A percentile compares a stretch with the other conserved stretches of the same genome.
phyloP scores from a whole-genome alignment of 2,113 vertebrate genomes.

The Onychostoma macrolepis region DNA sequence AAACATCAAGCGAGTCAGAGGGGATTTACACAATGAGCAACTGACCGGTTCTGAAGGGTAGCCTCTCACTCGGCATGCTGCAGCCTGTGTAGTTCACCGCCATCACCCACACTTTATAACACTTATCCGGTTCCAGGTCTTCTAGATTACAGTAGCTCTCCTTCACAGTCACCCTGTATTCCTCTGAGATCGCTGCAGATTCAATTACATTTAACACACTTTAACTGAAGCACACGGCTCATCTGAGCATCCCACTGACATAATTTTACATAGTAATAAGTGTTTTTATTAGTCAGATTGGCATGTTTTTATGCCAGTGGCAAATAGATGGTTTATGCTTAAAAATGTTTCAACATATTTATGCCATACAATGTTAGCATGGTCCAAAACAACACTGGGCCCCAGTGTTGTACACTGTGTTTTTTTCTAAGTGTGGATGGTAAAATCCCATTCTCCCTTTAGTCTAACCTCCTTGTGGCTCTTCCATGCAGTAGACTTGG shows the following conservation, averaged over 20 bases:
- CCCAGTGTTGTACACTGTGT: too few species aligned
- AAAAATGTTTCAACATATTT: not conserved
- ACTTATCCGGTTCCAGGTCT: slow-evolving; percentile 89
- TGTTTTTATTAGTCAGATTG: not conserved
- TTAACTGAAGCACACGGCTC: slow-evolving; percentile 17
- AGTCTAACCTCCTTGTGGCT: slow-evolving; percentile 78
- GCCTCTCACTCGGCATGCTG: slow-evolving; percentile 91
- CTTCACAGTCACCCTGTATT: slow-evolving; percentile 95
- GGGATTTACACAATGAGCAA: slow-evolving; percentile 27
- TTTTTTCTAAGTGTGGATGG: not conserved
- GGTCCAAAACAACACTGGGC: not conserved
- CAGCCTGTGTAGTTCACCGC: slow-evolving; percentile 94
- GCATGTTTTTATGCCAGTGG: not conserved
- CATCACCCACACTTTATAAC: slow-evolving; percentile 96
- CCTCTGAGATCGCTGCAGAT: slow-evolving; percentile 85
- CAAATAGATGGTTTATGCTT: not conserved
- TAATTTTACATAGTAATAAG: not conserved
- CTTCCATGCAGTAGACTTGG: slow-evolving; percentile 96
- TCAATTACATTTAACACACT: slow-evolving; percentile 32
- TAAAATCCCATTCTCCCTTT: not conserved
- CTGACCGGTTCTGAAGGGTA: slow-evolving; percentile 90
- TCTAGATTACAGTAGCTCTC: slow-evolving; percentile 95
- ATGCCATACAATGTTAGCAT: not conserved
- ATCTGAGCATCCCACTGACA: slow-evolving; percentile 6
- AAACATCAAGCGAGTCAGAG: slow-evolving; percentile 7